Evolutionary conservation across 2,797 vertebrate species (phyloP).

Genomic region (Sebastes iracundus): DNA sequence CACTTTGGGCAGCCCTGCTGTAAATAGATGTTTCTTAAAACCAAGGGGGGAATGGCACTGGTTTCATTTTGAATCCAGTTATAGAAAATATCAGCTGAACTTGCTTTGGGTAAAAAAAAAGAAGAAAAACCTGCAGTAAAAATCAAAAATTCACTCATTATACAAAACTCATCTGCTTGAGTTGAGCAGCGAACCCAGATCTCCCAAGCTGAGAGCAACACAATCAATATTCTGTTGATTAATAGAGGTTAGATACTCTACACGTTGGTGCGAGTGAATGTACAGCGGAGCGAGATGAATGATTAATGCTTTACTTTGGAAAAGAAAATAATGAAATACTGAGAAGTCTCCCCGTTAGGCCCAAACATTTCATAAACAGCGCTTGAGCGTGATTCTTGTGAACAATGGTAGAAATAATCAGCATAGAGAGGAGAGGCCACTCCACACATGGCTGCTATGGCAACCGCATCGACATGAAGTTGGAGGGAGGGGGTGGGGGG

Average conservation of each 20-base stretch:
- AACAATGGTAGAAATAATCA: conserved; percentile 52
- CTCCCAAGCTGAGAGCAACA: background rate
- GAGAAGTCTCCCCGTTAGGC: background rate
- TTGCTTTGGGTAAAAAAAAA: background rate
- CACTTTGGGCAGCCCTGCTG: no score
- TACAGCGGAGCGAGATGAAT: background rate
- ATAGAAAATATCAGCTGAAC: background rate
- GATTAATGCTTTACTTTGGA: background rate
- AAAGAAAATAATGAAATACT: background rate
- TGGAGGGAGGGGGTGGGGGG: conserved; percentile 14
- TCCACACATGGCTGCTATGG: conserved; percentile 73
- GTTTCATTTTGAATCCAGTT: background rate
- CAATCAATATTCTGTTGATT: conserved; percentile 27
- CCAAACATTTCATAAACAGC: conserved; percentile 24
- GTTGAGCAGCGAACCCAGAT: background rate
- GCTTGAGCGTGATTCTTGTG: conserved; percentile 7
- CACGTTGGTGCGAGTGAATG: background rate
- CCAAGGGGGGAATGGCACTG: background rate
- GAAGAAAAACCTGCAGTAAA: conserved; percentile 2
- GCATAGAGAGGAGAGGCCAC: conserved; percentile 54
- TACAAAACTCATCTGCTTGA: background rate
- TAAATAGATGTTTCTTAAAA: background rate
- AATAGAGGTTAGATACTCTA: background rate
- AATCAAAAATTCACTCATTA: background rate
- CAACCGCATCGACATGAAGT: conserved; percentile 68